Evolutionary conservation across 2,888 invertebrate species (phyloP).

Genomic region (Spilarctia lutea): DNA sequence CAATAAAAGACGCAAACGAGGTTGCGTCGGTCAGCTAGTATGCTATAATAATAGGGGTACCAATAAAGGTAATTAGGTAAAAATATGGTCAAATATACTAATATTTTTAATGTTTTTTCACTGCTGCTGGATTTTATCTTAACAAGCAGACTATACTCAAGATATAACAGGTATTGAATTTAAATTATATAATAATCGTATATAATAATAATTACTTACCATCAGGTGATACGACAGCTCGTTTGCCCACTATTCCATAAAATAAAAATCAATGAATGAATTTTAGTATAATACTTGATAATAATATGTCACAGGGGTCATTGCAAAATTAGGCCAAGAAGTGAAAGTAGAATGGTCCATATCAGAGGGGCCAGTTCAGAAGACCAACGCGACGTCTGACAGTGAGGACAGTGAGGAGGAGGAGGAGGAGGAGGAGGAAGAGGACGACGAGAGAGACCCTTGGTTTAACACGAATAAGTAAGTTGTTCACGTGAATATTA

Average conservation of each 20-base stretch:
- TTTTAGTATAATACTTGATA: too few relatives aligned
- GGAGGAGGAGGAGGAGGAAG: too few relatives aligned
- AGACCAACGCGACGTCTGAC: constrained; percentile 82
- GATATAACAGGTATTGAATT: constrained; percentile 9
- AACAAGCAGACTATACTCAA: not conserved
- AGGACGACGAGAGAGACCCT: constrained; percentile 77
- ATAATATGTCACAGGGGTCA: constrained; percentile 45
- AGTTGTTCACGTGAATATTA: constrained; percentile 2
- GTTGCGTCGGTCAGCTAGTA: too few relatives aligned
- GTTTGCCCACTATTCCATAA: too few relatives aligned
- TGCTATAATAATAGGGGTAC: too few relatives aligned
- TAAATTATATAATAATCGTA: too few relatives aligned
- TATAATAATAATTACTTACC: too few relatives aligned
- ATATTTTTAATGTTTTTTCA: not conserved
- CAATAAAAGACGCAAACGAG: too few relatives aligned
- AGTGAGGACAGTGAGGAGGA: constrained; percentile 86
- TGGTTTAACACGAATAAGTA: constrained; percentile 74
- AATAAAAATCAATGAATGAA: too few relatives aligned
- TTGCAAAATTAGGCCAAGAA: constrained; percentile 88
- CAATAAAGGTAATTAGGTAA: too few relatives aligned
- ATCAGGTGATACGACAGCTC: too few relatives aligned
- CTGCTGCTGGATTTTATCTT: not conserved
- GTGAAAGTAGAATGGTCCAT: constrained; percentile 91
- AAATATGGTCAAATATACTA: too few relatives aligned
- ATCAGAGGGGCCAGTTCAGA: constrained; percentile 87